A percentile compares a stretch with the other conserved stretches of the same genome.
Evolutionary conservation across 1,140 invertebrate genomes (phyloP).

Genomic region (Eueides isabella): DNA sequence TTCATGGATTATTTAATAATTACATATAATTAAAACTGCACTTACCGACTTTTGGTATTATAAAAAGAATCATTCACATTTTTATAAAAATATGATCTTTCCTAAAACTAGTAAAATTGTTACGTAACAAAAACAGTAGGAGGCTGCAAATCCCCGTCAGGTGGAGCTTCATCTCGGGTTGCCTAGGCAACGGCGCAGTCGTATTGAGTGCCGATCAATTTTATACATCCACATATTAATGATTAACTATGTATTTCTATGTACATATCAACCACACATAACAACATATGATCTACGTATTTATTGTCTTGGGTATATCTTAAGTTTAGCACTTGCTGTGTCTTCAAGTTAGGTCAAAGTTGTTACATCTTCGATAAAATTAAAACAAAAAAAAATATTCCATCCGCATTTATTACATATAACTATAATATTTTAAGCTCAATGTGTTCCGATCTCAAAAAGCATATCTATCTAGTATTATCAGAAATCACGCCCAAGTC

Average conservation of each 20-base stretch:
- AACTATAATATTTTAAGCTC: not conserved
- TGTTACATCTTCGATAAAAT: not conserved
- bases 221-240: not conserved
- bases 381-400: not conserved
- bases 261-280: not conserved
- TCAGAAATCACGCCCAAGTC: constrained; percentile 8
- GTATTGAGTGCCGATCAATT: constrained; percentile 50
- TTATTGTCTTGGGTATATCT: too few species aligned
- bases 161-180: constrained; percentile 64
- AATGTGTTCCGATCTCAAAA: not conserved
- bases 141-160: constrained; percentile 59
- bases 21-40: not conserved
- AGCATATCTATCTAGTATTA: not conserved
- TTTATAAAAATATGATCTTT: constrained; percentile 2
- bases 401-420: not conserved
- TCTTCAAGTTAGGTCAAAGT: too few species aligned
- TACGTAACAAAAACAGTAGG: constrained; percentile 52
- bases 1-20: too few species aligned
- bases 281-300: too few species aligned
- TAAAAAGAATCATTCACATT: not conserved
- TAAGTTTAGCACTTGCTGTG: too few species aligned
- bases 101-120: constrained; percentile 36
- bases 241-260: not conserved
- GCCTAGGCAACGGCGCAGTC: constrained; percentile 60
- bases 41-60: constrained; percentile 2